These are phyloP conservation scores for Argyra leucocephala DNA, from an alignment of 2,888 invertebrate species.

Conservation along the genomic window DNA sequence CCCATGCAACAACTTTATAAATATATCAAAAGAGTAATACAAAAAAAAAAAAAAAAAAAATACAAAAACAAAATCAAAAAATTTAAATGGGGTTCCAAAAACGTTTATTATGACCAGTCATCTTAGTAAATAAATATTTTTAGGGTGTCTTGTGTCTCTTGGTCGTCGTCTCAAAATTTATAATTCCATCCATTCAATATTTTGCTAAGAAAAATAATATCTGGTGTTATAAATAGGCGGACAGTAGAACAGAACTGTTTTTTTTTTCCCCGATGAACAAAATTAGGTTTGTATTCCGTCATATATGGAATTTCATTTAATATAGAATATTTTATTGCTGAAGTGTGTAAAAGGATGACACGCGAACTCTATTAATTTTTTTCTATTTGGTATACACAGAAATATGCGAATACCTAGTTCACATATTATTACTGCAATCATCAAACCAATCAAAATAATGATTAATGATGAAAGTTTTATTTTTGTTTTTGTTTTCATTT, in stretches of 20 bases:
- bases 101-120: neutral
- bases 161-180: no score
- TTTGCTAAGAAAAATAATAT: no score
- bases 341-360: constrained; percentile 9
- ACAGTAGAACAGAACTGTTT: no score
- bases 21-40: neutral
- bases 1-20: neutral
- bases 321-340: neutral
- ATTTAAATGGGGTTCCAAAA: neutral
- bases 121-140: neutral
- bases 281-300: no score
- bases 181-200: no score
- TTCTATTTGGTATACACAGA: neutral
- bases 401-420: neutral
- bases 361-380: constrained; percentile 11
- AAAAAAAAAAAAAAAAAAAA: no score
- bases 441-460: constrained; percentile 9
- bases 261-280: no score
- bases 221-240: no score
- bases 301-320: no score
- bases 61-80: no score
- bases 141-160: no score
- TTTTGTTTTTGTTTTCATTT: no score
- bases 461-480: constrained; percentile 2
- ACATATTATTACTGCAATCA: constrained; percentile 9